phyloP scores from a whole-genome alignment of 2,113 vertebrate genomes.

The Phyllopteryx taeniolatus region DNA sequence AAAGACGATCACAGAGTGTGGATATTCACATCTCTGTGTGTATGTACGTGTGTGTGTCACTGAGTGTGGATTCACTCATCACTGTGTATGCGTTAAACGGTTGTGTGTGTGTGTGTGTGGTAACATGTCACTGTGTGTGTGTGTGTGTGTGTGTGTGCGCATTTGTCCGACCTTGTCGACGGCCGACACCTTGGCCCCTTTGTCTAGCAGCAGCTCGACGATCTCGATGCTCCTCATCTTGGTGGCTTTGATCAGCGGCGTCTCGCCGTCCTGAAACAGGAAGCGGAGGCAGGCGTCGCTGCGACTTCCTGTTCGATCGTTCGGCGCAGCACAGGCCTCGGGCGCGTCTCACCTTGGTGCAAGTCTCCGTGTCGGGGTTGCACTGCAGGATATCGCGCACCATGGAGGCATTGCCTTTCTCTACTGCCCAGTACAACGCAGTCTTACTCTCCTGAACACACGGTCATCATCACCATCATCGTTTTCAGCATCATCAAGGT shows the following conservation, averaged over 20 bases:
- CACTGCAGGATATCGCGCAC: constrained; percentile 96
- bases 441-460: constrained; percentile 88
- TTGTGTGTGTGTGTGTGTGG: too few relatives aligned
- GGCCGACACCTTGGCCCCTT: constrained; percentile 94
- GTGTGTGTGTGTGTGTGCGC: too few relatives aligned
- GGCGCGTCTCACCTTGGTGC: constrained; percentile 83
- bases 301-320: neutral
- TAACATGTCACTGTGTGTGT: too few relatives aligned
- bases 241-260: constrained; percentile 94
- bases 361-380: constrained; percentile 94
- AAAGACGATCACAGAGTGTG: too few relatives aligned
- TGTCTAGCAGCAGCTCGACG: constrained; percentile 94
- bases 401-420: constrained; percentile 96
- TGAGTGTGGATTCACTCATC: too few relatives aligned
- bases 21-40: too few relatives aligned
- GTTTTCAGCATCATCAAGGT: neutral
- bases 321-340: neutral
- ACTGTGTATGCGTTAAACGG: too few relatives aligned
- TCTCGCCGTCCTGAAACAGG: constrained; percentile 85
- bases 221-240: constrained; percentile 98
- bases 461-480: neutral
- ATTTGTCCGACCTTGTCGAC: constrained; percentile 84
- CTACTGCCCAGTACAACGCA: constrained; percentile 95
- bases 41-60: too few relatives aligned
- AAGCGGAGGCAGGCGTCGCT: neutral